These are phyloP conservation scores for Zeuzera pyrina DNA, from an alignment of 2,888 invertebrate species.

Conservation along the genomic window DNA sequence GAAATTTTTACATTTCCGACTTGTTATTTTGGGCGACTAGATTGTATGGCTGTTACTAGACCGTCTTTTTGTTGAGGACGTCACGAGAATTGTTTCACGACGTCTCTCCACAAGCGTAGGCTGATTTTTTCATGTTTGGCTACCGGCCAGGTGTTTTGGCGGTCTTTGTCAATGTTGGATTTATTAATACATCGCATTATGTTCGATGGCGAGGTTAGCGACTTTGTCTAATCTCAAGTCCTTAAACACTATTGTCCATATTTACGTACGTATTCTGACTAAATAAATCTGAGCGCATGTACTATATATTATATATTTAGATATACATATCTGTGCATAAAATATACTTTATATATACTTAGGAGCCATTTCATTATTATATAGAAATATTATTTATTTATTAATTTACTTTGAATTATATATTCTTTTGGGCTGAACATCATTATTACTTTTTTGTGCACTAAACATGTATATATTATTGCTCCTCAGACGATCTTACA, in stretches of 20 bases:
- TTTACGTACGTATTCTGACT: neutral
- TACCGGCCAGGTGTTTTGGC: constrained; percentile 60
- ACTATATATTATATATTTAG: neutral
- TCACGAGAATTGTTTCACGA: constrained; percentile 37
- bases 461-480: too few relatives aligned
- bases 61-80: too few relatives aligned
- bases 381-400: too few relatives aligned
- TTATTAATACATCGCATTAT: constrained; percentile 65
- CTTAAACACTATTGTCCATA: constrained; percentile 12
- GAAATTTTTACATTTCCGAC: too few relatives aligned
- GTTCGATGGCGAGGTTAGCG: constrained; percentile 39
- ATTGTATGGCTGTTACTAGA: too few relatives aligned
- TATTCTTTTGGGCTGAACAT: too few relatives aligned
- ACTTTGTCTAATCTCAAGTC: constrained; percentile 29
- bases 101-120: constrained; percentile 35
- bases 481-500: too few relatives aligned
- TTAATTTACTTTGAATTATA: too few relatives aligned
- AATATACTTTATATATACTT: neutral
- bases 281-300: too few relatives aligned
- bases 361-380: neutral
- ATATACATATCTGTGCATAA: neutral
- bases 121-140: constrained; percentile 53
- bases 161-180: constrained; percentile 73
- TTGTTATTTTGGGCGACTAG: too few relatives aligned
- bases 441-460: too few relatives aligned